Evolutionary conservation across 2,888 invertebrate species (phyloP), one percentile per base, ranked within the genome.

Genomic region (Lasius platythorax): DNA sequence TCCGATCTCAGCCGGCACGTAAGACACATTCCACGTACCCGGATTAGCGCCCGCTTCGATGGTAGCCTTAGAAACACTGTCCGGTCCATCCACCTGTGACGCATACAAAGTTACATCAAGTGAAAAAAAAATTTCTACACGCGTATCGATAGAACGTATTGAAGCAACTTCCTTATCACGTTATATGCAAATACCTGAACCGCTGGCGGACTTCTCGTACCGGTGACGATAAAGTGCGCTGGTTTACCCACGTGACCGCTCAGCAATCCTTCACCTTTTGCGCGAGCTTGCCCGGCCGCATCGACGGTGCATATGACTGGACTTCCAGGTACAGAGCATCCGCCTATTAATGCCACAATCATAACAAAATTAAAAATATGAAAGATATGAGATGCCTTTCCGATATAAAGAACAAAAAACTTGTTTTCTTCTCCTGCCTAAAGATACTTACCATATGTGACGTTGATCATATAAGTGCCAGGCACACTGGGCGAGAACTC

Each of bases 1-100:
- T 0, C 99, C 99, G n/a, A 98, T 98, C 92, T 98, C 98, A 0
- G 97, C 96, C 0, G 99, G 99, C 1, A 97, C 97, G 95, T 99
- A 99, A 0, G 98, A 97, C 70, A 99, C 98, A 86, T 97, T 97
- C 96, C 98, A 99, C 89, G 98, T 97, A 0, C 98, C 97, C 94
- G 96, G 97, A 95, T 92, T 96, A 94, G 95, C 96, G 85, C 96
- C 96, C 94, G 96, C 97, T 93, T 96, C 98, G 93, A 97, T 95
- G n/a, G 95, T 95, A 6, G 95, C 95, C 95, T 94, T 96, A 92
- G 90, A 95, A 95, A 94, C 96, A 78, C 96, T 96, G 89, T 96
- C 96, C 2, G 97, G 97, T 4, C 97, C 97, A 86, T 96, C 96
- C 33, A 96, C 95, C 91, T 95, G 93, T 0, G 28, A 33, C 43